Conservation (phyloP, 2,113 vertebrate genomes). For the Aegithalos caudatus region DNA sequence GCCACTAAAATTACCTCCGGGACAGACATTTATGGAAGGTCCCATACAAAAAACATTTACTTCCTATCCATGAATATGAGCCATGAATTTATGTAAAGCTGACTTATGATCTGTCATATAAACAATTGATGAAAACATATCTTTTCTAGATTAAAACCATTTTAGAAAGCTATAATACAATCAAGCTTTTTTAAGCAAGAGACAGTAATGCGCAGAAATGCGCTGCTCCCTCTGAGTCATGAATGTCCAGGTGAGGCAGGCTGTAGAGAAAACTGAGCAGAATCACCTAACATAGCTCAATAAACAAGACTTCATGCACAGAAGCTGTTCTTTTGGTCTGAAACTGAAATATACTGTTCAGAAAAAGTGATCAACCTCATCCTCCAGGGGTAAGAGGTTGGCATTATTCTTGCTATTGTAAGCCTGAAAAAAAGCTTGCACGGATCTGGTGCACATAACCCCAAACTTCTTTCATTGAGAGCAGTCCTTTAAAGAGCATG, state of each 20-base stretch:
- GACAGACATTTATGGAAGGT: not conserved
- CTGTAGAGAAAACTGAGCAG: not conserved
- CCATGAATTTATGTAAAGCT: not conserved
- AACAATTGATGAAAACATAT: not conserved
- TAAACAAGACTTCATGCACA: not conserved
- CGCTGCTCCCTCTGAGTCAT: not conserved
- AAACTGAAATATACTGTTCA: not conserved
- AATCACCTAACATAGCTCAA: not conserved
- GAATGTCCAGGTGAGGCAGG: not conserved
- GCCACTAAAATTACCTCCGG: not conserved
- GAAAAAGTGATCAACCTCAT: not conserved
- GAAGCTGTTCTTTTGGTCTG: not conserved
- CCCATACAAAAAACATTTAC: not conserved
- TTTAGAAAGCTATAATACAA: not conserved
- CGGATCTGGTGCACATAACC: accelerated
- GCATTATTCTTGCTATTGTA: not conserved
- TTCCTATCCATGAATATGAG: not conserved
- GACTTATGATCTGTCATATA: not conserved
- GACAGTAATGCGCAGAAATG: not conserved
- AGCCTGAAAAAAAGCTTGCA: not conserved
- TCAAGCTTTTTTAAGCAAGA: not conserved
- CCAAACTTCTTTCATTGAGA: not conserved
- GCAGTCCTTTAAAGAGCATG: not conserved
- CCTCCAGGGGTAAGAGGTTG: not conserved
- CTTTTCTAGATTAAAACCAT: not conserved